A percentile compares a stretch with the other conserved stretches of the same genome.
Conservation (phyloP, 1,140 invertebrate species). For the Macrobrachium rosenbergii region DNA sequence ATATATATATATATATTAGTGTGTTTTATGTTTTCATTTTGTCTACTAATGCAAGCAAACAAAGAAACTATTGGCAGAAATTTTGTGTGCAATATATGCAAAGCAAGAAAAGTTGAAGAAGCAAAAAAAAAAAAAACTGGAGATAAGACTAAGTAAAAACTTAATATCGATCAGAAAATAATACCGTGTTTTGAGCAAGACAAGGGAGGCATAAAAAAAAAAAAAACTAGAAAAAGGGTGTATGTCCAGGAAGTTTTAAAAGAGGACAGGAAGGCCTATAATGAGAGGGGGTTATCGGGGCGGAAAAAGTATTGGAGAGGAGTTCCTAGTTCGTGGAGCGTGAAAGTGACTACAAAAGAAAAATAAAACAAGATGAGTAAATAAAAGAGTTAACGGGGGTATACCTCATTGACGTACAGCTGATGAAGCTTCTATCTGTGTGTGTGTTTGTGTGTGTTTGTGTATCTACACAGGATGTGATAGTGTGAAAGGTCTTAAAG, state of each 20-base stretch:
- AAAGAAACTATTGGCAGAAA: background rate
- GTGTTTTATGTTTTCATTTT: background rate
- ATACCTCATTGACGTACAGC: background rate
- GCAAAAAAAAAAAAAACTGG: background rate
- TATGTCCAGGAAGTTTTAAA: too few species aligned
- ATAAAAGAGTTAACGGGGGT: background rate
- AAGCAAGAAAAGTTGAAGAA: background rate
- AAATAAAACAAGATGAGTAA: background rate
- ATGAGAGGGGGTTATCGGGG: too few species aligned
- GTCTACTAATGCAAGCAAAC: background rate
- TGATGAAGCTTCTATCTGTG: too few species aligned
- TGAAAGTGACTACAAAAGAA: background rate
- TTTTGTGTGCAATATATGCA: too few species aligned
- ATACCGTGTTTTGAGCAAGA: background rate
- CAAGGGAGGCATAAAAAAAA: background rate
- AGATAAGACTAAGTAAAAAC: background rate
- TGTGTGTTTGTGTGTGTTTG: too few species aligned
- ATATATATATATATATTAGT: slow-evolving; percentile 6
- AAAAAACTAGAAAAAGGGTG: background rate
- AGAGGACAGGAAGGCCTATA: too few species aligned
- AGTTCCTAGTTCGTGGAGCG: too few species aligned
- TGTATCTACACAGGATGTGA: too few species aligned
- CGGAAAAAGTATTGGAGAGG: background rate
- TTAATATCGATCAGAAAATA: background rate
- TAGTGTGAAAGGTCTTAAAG: too few species aligned